Evolutionary conservation across 2,113 vertebrate species (phyloP).

Genomic region (Lepus europaeus): DNA sequence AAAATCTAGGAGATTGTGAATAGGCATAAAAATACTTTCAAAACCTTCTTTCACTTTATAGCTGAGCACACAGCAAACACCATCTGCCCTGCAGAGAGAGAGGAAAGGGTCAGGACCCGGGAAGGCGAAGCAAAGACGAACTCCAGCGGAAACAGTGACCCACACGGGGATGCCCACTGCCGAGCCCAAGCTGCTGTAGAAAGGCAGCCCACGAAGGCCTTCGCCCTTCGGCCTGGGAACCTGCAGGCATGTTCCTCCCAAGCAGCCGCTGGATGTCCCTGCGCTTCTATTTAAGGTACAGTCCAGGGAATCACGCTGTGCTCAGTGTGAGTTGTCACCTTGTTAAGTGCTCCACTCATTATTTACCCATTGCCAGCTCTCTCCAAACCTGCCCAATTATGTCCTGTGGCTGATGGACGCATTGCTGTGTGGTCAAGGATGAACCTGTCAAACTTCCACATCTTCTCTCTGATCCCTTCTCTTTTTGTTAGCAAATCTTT

Average conservation of each 20-base stretch:
- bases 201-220: neutral
- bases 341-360: neutral
- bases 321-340: neutral
- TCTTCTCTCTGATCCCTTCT: constrained; percentile 9
- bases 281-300: neutral
- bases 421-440: neutral
- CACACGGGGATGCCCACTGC: neutral
- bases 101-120: accelerated
- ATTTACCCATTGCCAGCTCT: constrained; percentile 43
- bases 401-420: neutral
- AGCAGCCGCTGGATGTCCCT: neutral
- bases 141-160: neutral
- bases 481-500: constrained; percentile 35
- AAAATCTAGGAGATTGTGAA: neutral
- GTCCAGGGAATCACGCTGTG: neutral
- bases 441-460: neutral
- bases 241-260: neutral
- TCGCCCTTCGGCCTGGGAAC: neutral
- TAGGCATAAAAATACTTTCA: neutral
- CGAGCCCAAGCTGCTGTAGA: neutral
- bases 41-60: neutral
- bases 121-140: neutral
- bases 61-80: neutral
- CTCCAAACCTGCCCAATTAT: constrained; percentile 18
- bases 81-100: neutral